Evolutionary conservation across 1,140 invertebrate genomes (phyloP), one percentile per base, ranked within the genome.

Genomic region (Neodiprion lecontei): DNA sequence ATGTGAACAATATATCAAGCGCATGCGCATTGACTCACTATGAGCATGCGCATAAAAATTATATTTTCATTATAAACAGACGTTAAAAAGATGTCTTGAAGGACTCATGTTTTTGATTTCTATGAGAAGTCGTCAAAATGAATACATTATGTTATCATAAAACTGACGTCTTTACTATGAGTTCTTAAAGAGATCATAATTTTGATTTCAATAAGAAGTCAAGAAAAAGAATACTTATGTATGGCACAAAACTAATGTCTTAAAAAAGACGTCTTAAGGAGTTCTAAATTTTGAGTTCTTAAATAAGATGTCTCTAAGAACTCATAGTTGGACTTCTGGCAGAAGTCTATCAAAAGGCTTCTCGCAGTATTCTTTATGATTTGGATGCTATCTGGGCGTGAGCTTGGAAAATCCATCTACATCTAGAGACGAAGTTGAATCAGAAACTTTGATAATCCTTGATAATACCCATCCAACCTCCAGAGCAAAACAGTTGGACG

Each of bases 351-450:
- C 48, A 40, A 69, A 69, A 69, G 68, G 48, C 68, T 23, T 69
- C 68, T 69, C 48, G 68, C 23, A 69, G 68, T 21, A 49, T 8
- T 1, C 68, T 69, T 69, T 69, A 1, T 48, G 68, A 28, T 23
- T 69, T 69, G 68, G 68, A 69, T 69, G 23, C 23, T 69, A 69
- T 69, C 68, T 69, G 68, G 68, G 68, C 48, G 4, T 70, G 50
- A 53, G 9, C 50, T 14, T 14, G 50, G 9, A 9, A 14, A 53
- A 53, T 53, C 50, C 50, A 14, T 53, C 50, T 14, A 53, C 50
- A 53, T 53, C 50, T 53, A 9, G 50, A 53, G 50, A 53, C 50
- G 50, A 53, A 53, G 9, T 14, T 53, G 9, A 53, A 14, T 53
- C 50, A 53, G 50, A 53, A 14, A 53, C 14, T 10, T 14, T 14